Evolutionary conservation across 2,888 invertebrate genomes (phyloP), one percentile per base, ranked within the genome.

Genomic region (Acronicta leporina): DNA sequence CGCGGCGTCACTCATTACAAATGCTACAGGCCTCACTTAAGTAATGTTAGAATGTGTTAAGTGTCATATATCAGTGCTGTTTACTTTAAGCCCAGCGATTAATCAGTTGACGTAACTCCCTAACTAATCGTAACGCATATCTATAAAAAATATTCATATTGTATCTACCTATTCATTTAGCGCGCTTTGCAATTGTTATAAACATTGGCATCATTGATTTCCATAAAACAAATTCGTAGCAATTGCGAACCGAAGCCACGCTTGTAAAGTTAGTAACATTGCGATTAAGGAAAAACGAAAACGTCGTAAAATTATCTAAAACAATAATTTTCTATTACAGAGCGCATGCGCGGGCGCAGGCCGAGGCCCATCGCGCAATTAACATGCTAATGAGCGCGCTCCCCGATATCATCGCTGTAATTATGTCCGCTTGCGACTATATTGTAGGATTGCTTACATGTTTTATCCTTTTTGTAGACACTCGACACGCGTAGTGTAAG

Each of bases 301-400:
- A 52, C 53, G 75, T 66, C 67, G 69, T 74, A 70, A 69, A 75
- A 68, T 79, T 79, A 83, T 84, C 77, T 77, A 80, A 80, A 79
- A 79, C 77, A 76, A 82, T 81, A 83, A 81, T 81, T 83, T 82
- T 67, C 75, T 81, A 80, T 73, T 80, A 79, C 69, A 71, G 69
- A 63, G 65, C 60, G 75, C 30, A 47, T 56, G 58, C 62, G 63
- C 65, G 45, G 72, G 77, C 77, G 77, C 83, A 73, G 77, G 77
- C 73, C 75, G 84, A 81, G 85, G 81, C 80, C 85, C 87, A 82
- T 83, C 86, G 88, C 82, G 89, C 92, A 92, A 93, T 94, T 93
- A 92, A 90, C 91, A 94, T 94, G 92, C 89, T 92, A 94, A 94
- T 94, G 91, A 92, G 89, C 63, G 51, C 84, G 86, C 84, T 88